Evolutionary conservation across 64 coral and sea anemone genomes (phyloP), one percentile per base, ranked within the genome.

Genomic region (Trachythela sp.): DNA sequence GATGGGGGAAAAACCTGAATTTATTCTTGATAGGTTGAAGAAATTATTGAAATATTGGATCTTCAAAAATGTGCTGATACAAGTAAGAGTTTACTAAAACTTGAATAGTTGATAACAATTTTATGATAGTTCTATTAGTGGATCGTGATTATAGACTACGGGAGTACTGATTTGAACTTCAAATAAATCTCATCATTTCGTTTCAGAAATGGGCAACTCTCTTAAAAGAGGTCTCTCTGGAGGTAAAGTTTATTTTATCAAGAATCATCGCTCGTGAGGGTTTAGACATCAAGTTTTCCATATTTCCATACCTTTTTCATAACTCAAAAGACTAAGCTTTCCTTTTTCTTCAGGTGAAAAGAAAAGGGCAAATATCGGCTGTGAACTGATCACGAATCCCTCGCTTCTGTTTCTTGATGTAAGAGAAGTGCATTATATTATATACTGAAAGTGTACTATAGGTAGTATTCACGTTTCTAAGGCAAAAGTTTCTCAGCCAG

Each of bases 281-380:
- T n/a, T n/a, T n/a, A n/a, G n/a, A n/a, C n/a, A n/a, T n/a, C n/a
- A n/a, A n/a, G n/a, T n/a, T n/a, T n/a, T n/a, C n/a, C n/a, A n/a
- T n/a, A n/a, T n/a, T n/a, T n/a, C n/a, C n/a, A n/a, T n/a, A n/a
- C n/a, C n/a, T n/a, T n/a, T n/a, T n/a, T n/a, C n/a, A n/a, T 51
- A 8, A 83, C 68, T 72, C 33, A 24, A 13, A 72, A 72, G 26
- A 24, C 33, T 72, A 1, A 24, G 68, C 68, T n/a, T 26, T 72
- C 1, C 37, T 40, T 27, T 18, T 42, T 15, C 39, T 38, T 18
- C 24, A 96, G 94, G 94, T 22, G 94, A 97, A 50, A 97, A 97
- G 75, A 97, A 97, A 56, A 40, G 94, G 37, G 94, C 94, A 38
- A 97, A 97, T 86, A 97, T 97, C 64, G 94, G 94, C n/a, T 97